These are phyloP conservation scores for Xylophagus ater DNA, from an alignment of 2,888 invertebrate genomes.

Conservation along the genomic window DNA sequence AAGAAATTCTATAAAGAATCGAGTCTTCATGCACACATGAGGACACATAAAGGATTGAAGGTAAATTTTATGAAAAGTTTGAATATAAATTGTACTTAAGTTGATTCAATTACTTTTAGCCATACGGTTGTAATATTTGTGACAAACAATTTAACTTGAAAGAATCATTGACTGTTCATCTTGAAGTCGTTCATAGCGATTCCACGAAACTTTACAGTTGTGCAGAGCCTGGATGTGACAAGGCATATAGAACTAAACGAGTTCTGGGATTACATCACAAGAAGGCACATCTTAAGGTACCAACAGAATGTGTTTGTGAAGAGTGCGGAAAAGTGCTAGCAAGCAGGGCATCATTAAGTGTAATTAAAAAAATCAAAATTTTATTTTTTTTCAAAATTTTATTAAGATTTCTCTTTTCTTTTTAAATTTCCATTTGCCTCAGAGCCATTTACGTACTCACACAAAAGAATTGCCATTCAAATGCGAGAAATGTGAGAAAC, in stretches of 20 bases:
- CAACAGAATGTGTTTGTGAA: slow-evolving; percentile 7
- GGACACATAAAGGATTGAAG: slow-evolving; percentile 10
- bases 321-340: slow-evolving; percentile 8
- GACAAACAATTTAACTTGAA: slow-evolving; percentile 9
- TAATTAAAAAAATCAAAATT: slow-evolving; percentile 1
- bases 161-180: slow-evolving; percentile 4
- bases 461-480: slow-evolving; percentile 14
- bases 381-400: not conserved
- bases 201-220: slow-evolving; percentile 8
- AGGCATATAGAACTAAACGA: slow-evolving; percentile 13
- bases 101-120: slow-evolving; percentile 4
- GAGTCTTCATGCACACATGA: slow-evolving; percentile 7
- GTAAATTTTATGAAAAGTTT: not conserved
- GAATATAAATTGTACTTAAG: not conserved
- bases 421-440: not conserved
- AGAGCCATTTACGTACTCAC: slow-evolving; percentile 14
- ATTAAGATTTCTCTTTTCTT: slow-evolving; percentile 5
- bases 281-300: slow-evolving; percentile 8
- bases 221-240: slow-evolving; percentile 11
- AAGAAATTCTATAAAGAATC: slow-evolving; percentile 6
- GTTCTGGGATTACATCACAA: slow-evolving; percentile 9
- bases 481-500: slow-evolving; percentile 13
- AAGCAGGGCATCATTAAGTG: slow-evolving; percentile 6
- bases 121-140: slow-evolving; percentile 9
- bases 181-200: slow-evolving; percentile 5